phyloP scores from a whole-genome alignment of 2,113 vertebrate genomes.

The Emydocephalus ijimae region DNA sequence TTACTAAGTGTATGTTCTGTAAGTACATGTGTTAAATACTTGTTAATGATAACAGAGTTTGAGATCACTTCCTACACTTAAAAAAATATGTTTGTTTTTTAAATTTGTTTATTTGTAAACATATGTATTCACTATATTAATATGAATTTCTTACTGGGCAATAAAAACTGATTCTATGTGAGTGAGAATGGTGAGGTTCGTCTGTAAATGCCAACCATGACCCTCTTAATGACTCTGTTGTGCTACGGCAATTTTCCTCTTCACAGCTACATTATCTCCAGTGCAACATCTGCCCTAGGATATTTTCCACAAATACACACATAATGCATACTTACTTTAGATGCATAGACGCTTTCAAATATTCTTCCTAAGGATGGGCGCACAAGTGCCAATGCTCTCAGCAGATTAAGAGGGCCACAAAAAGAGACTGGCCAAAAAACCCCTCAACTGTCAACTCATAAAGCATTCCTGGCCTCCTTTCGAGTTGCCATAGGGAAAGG shows the following conservation, averaged over 20 bases:
- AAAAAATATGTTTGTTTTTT: conserved; percentile 77
- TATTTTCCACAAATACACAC: not conserved
- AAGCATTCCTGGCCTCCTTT: too few relatives aligned
- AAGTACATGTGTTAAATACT: conserved; percentile 80
- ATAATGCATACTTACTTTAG: not conserved
- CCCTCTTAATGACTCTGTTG: not conserved
- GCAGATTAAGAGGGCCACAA: not conserved
- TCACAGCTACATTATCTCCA: not conserved
- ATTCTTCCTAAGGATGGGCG: not conserved
- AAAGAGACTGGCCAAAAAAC: not conserved
- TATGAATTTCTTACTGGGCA: conserved; percentile 98
- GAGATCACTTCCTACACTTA: conserved; percentile 87
- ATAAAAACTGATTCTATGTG: conserved; percentile 88
- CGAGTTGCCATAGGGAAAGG: too few relatives aligned
- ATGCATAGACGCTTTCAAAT: not conserved
- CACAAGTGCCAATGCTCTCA: not conserved
- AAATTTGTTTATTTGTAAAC: conserved; percentile 91
- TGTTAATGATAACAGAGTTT: conserved; percentile 80
- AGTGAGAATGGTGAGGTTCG: conserved; percentile 44
- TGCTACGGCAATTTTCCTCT: not conserved
- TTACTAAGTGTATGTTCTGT: conserved; percentile 89
- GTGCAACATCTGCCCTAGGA: not conserved
- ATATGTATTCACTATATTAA: conserved; percentile 96
- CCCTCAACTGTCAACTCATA: too few relatives aligned
- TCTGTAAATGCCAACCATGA: conserved; percentile 29